Percentiles rank a stretch among this genome's conserved stretches.
phyloP scores from a whole-genome alignment of 2,888 invertebrate species.

The Ptilodon capucinus region DNA sequence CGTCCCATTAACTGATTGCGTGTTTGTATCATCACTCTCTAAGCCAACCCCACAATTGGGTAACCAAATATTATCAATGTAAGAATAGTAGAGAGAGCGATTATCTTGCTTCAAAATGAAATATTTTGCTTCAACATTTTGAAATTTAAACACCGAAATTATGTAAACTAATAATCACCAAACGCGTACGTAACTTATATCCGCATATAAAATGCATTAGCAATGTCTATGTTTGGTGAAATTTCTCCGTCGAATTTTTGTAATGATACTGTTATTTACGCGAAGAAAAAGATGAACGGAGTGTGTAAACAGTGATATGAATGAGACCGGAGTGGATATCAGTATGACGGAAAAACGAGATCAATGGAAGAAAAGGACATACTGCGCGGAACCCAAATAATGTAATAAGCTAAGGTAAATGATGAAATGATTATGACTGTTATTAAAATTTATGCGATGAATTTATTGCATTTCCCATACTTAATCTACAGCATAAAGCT shows the following conservation, averaged over 20 bases:
- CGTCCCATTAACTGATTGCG: slow-evolving; percentile 47
- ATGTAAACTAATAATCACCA: slow-evolving; percentile 18
- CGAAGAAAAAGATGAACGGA: no score
- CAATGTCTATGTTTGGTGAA: slow-evolving; percentile 8
- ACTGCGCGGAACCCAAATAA: no score
- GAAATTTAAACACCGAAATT: slow-evolving; percentile 42
- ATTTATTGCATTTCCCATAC: not conserved
- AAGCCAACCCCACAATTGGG: slow-evolving; percentile 49
- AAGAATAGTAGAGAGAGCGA: no score
- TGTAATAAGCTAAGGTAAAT: no score
- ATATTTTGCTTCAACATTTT: slow-evolving; percentile 41
- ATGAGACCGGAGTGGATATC: no score
- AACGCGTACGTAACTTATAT: slow-evolving; percentile 17
- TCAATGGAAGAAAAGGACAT: no score
- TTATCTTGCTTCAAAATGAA: no score
- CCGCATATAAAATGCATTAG: slow-evolving; percentile 18
- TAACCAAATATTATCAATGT: no score
- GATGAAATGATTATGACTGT: no score
- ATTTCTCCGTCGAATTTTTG: slow-evolving; percentile 10
- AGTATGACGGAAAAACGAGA: no score
- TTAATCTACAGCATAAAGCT: not conserved
- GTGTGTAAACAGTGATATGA: no score
- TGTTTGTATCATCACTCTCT: slow-evolving; percentile 46
- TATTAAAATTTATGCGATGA: no score
- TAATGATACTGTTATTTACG: not conserved